A percentile compares a stretch with the other conserved stretches of the same genome.
These are phyloP conservation scores for Euleptes europaea DNA, from an alignment of 2,113 vertebrate genomes.

Conservation along the genomic window DNA sequence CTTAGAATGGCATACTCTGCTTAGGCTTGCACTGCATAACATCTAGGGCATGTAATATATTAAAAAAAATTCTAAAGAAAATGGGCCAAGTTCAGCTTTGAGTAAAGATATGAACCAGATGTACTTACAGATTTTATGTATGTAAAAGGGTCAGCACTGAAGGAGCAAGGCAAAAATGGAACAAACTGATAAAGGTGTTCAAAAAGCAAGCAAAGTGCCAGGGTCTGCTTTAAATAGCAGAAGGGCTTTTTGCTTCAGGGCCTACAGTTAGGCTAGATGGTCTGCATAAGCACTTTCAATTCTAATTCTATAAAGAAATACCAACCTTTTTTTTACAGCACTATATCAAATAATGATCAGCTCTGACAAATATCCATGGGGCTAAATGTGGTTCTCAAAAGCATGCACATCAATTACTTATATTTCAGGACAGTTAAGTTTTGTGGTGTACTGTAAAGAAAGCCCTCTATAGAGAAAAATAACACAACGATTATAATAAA, in stretches of 20 bases:
- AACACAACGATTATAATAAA: not conserved
- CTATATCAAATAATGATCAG: not conserved
- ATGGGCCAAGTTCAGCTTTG: not conserved
- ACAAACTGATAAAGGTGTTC: not conserved
- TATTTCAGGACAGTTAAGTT: constrained; percentile 1
- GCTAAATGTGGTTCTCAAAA: constrained; percentile 5
- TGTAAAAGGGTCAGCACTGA: not conserved
- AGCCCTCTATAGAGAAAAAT: constrained; percentile 9
- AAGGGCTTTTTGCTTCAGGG: not conserved
- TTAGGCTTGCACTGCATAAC: not conserved
- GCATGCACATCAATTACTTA: not conserved
- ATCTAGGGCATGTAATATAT: not conserved
- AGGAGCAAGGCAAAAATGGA: not conserved
- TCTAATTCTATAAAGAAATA: not conserved
- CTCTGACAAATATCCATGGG: not conserved
- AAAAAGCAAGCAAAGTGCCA: not conserved
- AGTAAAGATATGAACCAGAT: not conserved
- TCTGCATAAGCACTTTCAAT: not conserved
- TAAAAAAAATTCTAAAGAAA: not conserved
- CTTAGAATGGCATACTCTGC: too few relatives aligned
- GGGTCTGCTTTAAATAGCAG: not conserved
- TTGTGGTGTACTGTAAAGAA: not conserved
- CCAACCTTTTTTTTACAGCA: not conserved
- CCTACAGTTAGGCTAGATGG: not conserved
- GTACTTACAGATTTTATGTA: not conserved